A percentile compares a stretch with the other conserved stretches of the same genome.
Conservation (phyloP, 2,113 vertebrate genomes). For the Grallaria varia region DNA sequence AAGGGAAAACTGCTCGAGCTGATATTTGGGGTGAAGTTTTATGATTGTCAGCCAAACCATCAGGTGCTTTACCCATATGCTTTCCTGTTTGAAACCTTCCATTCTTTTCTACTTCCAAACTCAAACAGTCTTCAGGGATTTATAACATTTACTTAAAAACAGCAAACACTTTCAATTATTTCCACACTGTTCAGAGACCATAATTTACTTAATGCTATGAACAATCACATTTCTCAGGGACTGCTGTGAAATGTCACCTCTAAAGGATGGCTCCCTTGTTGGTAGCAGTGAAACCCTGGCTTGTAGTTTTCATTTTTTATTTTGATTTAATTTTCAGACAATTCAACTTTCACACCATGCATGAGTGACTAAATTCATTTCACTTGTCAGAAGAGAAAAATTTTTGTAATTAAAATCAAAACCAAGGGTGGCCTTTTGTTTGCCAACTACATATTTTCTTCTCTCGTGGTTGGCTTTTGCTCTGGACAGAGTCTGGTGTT, state of each 20-base stretch:
- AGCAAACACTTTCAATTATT: conserved; percentile 81
- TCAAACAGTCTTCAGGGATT: conserved; percentile 65
- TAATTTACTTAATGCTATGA: conserved; percentile 79
- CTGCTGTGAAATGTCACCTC: conserved; percentile 76
- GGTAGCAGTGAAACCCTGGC: conserved; percentile 64
- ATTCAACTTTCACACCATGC: conserved; percentile 77
- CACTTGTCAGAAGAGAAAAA: conserved; percentile 77
- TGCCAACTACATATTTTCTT: conserved; percentile 28
- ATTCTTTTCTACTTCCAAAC: conserved; percentile 6
- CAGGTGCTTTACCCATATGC: not conserved
- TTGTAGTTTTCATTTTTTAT: conserved; percentile 78
- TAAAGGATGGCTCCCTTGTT: conserved; percentile 76
- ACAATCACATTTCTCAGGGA: conserved; percentile 70
- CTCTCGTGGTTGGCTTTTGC: not conserved
- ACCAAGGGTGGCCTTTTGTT: conserved; percentile 67
- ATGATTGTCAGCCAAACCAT: not conserved
- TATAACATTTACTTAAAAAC: conserved; percentile 80
- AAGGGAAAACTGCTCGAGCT: not conserved
- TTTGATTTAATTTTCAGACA: conserved; percentile 83
- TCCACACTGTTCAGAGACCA: conserved; percentile 56
- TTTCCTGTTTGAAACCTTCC: conserved; percentile 6
- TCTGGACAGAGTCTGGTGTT: not conserved
- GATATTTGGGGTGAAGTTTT: conserved; percentile 24
- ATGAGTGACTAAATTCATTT: conserved; percentile 80
- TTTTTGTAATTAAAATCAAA: conserved; percentile 80